A percentile compares a stretch with the other conserved stretches of the same genome.
phyloP scores from a whole-genome alignment of 2,888 invertebrate species.

The Limnephilus auricula region DNA sequence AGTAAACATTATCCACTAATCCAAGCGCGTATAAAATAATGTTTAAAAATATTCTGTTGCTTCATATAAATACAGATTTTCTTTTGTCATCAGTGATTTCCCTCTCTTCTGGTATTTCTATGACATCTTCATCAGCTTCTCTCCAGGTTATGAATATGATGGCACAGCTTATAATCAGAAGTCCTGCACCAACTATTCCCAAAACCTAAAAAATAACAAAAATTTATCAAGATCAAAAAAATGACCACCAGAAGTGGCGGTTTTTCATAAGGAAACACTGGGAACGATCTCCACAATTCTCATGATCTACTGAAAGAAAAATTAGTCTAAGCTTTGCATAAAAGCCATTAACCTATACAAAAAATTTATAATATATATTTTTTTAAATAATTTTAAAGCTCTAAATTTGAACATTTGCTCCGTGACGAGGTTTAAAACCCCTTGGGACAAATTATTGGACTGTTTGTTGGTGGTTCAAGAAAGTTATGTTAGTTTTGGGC shows the following conservation, averaged over 20 bases:
- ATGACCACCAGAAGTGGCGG: not conserved
- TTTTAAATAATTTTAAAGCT: too few relatives aligned
- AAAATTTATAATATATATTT: too few relatives aligned
- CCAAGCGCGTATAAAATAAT: not conserved
- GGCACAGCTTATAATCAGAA: constrained; percentile 54
- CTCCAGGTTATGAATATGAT: constrained; percentile 60
- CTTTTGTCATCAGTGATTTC: constrained; percentile 33
- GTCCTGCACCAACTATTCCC: constrained; percentile 57
- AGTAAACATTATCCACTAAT: not conserved
- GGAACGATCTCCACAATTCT: too few relatives aligned
- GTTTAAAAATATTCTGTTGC: not conserved
- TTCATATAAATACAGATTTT: constrained; percentile 60
- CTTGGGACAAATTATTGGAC: too few relatives aligned
- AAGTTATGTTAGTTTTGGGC: too few relatives aligned
- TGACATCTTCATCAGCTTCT: constrained; percentile 53
- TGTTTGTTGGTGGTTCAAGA: too few relatives aligned
- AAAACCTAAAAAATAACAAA: constrained; percentile 50
- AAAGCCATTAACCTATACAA: too few relatives aligned
- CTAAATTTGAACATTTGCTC: too few relatives aligned
- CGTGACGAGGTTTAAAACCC: too few relatives aligned
- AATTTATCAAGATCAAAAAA: not conserved
- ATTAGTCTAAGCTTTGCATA: too few relatives aligned
- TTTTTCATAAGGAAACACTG: too few relatives aligned
- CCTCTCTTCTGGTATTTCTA: constrained; percentile 42
- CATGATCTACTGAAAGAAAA: too few relatives aligned